A percentile compares a stretch with the other conserved stretches of the same genome.
Evolutionary conservation across 2,888 invertebrate genomes (phyloP).

Genomic region (Biston betularia): DNA sequence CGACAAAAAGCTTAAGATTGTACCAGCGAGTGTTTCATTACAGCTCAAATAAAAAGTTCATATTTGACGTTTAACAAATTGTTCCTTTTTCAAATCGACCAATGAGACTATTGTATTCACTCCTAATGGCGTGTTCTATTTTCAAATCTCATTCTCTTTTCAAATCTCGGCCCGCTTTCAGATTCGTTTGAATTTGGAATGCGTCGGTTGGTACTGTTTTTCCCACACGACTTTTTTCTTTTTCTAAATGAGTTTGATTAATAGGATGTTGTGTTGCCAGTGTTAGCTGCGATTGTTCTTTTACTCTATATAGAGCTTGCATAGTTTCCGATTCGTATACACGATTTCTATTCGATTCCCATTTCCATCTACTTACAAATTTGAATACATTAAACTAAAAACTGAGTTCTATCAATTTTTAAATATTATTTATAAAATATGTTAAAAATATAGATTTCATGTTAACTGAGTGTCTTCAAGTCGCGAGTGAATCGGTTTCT

Average conservation of each 20-base stretch:
- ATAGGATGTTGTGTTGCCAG: conserved; percentile 70
- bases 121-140: conserved; percentile 86
- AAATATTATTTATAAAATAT: no score
- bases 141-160: conserved; percentile 86
- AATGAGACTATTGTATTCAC: conserved; percentile 85
- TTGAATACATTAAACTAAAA: background rate
- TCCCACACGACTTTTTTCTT: conserved; percentile 82
- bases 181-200: conserved; percentile 85
- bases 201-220: conserved; percentile 77
- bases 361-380: conserved; percentile 47
- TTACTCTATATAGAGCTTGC: conserved; percentile 45
- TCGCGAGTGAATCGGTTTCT: no score
- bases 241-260: conserved; percentile 84
- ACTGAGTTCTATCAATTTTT: background rate
- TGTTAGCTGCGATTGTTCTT: conserved; percentile 63
- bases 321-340: conserved; percentile 7
- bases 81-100: conserved; percentile 86
- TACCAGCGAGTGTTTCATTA: conserved; percentile 77
- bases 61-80: conserved; percentile 87
- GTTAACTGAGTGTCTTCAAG: no score
- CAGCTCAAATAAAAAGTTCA: conserved; percentile 82
- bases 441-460: no score
- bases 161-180: conserved; percentile 83
- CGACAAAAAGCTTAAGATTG: conserved; percentile 79
- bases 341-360: conserved; percentile 53